These are phyloP conservation scores for Cydia strobilella DNA, from an alignment of 1,140 invertebrate species.

Conservation along the genomic window DNA sequence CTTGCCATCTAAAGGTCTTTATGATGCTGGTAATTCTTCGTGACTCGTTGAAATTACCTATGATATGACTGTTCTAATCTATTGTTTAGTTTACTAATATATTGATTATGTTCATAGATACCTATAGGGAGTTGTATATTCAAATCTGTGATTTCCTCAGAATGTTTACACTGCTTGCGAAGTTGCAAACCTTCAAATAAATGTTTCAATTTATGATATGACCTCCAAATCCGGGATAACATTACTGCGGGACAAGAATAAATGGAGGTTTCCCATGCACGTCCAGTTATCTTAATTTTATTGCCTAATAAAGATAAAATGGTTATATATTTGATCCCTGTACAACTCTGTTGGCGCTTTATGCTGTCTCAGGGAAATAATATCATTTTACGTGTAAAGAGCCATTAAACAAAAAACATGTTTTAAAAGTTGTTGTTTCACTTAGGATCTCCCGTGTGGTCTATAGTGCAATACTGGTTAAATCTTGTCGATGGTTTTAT, in stretches of 20 bases:
- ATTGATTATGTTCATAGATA: background rate
- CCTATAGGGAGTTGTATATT: background rate
- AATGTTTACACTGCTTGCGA: background rate
- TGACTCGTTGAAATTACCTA: background rate
- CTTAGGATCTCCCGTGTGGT: conserved; percentile 2
- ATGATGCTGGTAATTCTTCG: background rate
- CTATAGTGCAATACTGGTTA: background rate
- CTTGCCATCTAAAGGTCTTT: background rate
- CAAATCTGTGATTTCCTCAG: background rate
- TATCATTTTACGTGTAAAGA: background rate
- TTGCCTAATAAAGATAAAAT: conserved; percentile 19
- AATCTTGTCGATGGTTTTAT: background rate
- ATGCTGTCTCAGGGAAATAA: conserved; percentile 24
- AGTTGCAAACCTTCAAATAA: background rate
- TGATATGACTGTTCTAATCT: background rate
- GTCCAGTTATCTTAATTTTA: conserved; percentile 30
- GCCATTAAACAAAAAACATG: conserved; percentile 4
- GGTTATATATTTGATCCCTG: background rate
- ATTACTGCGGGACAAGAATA: conserved; percentile 10
- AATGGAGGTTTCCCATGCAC: conserved; percentile 21
- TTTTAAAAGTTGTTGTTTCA: background rate
- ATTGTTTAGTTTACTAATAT: no score
- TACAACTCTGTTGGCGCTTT: conserved; percentile 9
- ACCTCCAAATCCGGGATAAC: conserved; percentile 24
- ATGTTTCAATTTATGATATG: conserved; percentile 21